These are phyloP conservation scores for Lathamus discolor DNA, from an alignment of 2,113 vertebrate genomes.

Conservation along the genomic window DNA sequence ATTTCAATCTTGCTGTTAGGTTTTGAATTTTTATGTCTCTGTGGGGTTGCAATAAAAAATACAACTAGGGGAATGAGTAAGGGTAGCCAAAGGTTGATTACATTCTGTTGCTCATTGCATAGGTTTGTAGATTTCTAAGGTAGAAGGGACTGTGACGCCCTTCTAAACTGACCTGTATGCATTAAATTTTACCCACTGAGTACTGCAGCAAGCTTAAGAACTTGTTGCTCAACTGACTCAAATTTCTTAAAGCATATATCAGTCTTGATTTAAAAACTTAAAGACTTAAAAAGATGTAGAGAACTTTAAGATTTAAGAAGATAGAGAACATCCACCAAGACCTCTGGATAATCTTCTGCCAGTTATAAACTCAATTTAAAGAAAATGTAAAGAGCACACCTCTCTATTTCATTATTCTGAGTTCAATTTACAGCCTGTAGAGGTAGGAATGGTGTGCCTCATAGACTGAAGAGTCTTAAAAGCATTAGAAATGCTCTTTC, in stretches of 20 bases:
- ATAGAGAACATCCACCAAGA: background rate
- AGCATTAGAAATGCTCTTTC: background rate
- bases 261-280: background rate
- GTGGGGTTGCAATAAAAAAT: background rate
- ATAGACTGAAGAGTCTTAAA: background rate
- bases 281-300: background rate
- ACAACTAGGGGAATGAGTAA: background rate
- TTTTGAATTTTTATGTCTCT: background rate
- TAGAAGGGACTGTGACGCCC: background rate
- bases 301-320: background rate
- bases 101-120: background rate
- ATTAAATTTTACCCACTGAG: background rate
- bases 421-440: background rate
- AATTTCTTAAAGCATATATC: background rate
- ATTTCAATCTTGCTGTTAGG: background rate
- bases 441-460: background rate
- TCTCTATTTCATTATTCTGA: background rate
- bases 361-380: background rate
- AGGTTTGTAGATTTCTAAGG: background rate
- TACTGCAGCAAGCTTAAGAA: background rate
- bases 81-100: background rate
- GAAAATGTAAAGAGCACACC: background rate
- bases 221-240: background rate
- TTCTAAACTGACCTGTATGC: background rate
- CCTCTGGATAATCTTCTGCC: background rate